Evolutionary conservation across 2,797 vertebrate genomes (phyloP).

Genomic region (Pelochelys cantorii): DNA sequence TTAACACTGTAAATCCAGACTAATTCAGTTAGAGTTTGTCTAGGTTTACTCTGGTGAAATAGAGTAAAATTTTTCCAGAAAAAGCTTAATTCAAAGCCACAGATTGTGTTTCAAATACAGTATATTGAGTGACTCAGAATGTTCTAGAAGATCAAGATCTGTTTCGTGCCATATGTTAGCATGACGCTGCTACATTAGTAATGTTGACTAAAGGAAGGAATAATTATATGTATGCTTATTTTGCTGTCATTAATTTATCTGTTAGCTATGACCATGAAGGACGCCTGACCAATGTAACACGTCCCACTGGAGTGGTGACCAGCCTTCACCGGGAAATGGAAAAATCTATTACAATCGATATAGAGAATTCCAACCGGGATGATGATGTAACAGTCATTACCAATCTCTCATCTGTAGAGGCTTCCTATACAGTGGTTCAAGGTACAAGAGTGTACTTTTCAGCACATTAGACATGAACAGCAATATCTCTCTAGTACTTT

Average conservation of each 20-base stretch:
- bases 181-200: constrained; percentile 62
- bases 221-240: constrained; percentile 59
- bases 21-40: neutral
- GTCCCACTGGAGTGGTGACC: constrained; percentile 97
- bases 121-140: constrained; percentile 36
- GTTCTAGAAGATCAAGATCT: constrained; percentile 63
- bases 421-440: constrained; percentile 98
- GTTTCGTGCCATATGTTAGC: constrained; percentile 53
- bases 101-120: constrained; percentile 58
- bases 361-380: constrained; percentile 98
- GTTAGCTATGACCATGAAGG: constrained; percentile 98
- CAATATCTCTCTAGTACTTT: neutral
- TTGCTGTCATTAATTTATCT: constrained; percentile 75
- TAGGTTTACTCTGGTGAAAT: constrained; percentile 30
- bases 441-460: constrained; percentile 82
- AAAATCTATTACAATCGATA: constrained; percentile 98
- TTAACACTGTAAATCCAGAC: neutral
- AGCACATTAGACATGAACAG: constrained; percentile 57
- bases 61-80: constrained; percentile 31
- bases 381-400: constrained; percentile 99
- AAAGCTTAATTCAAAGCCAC: constrained; percentile 17
- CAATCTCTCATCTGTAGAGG: constrained; percentile 98
- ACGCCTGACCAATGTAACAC: constrained; percentile 97
- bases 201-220: constrained; percentile 62
- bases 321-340: constrained; percentile 98